These are phyloP conservation scores for Scaptomyza hsui DNA, from an alignment of 1,140 invertebrate species.

Conservation along the genomic window DNA sequence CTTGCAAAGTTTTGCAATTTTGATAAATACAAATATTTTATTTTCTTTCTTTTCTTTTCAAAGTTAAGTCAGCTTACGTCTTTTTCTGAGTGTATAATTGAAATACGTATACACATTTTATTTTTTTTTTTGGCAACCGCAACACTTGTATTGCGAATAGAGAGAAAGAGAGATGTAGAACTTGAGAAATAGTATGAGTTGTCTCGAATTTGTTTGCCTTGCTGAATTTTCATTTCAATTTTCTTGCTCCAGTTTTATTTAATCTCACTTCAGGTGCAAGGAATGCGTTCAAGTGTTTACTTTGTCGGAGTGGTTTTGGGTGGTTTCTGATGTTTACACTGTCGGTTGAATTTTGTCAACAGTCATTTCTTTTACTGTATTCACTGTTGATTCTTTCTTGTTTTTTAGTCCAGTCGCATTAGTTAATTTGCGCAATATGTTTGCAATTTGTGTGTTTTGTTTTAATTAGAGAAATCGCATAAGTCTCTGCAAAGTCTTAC, in stretches of 20 bases:
- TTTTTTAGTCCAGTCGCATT: neutral
- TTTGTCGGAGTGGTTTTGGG: constrained; percentile 16
- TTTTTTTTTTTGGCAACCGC: constrained; percentile 60
- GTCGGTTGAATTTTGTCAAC: constrained; percentile 11
- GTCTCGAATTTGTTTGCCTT: constrained; percentile 76
- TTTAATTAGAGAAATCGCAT: constrained; percentile 40
- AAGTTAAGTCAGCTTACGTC: too few relatives aligned
- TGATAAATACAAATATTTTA: too few relatives aligned
- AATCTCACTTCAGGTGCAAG: constrained; percentile 81
- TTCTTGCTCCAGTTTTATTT: constrained; percentile 75
- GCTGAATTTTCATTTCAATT: constrained; percentile 81
- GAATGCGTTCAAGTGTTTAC: constrained; percentile 61
- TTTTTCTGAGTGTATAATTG: too few relatives aligned
- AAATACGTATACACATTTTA: constrained; percentile 58
- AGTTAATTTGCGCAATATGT: constrained; percentile 23
- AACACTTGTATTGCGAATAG: constrained; percentile 1
- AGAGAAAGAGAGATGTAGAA: neutral
- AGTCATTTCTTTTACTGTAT: neutral
- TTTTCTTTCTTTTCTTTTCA: too few relatives aligned
- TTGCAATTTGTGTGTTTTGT: constrained; percentile 1
- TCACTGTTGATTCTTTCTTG: constrained; percentile 21
- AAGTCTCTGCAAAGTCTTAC: neutral
- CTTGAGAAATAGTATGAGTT: constrained; percentile 55
- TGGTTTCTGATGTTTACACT: constrained; percentile 9
- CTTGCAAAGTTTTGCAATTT: too few relatives aligned